Base-by-base conservation (phyloP, 2,113 vertebrate genomes). In the Ochotona princeps region DNA sequence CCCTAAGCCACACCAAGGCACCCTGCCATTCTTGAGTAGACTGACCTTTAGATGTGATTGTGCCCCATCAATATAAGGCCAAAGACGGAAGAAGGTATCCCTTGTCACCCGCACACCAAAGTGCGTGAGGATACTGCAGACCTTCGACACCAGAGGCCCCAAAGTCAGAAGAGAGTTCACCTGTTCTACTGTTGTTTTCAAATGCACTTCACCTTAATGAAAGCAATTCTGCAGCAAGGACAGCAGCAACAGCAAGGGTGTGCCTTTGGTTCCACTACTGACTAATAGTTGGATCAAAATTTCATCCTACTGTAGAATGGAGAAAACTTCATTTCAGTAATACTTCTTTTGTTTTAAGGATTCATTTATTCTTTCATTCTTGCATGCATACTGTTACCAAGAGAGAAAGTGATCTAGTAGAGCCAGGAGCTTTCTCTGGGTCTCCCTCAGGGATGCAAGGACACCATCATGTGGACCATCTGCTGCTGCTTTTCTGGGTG, bases 1-100 rank as follows among this genome's bases (percentile, higher is more conserved):
- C 51, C 61, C 32, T 17, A 26, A 6, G 10, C 0, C 7, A 30
- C 5, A 3, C 14, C 47, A 26, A 13, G 65, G 35, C 12, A 15
- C 1, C 1, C 61, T 0, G 21, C 54, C 38, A 0, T 49, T 8
- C 4, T 0, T 30, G 38, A 54, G 25, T 12, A 23, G 21, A 12
- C 0, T 21, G 28, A 12, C 28, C 57, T n/a, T 30, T 54, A 10
- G 9, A 4, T 2, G 44, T 21, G 7, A n/a, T 66, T 8, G 0
- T 51, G 28, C 78, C n/a, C 65, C 57, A 78, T 20, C 2, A 10
- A 0, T 8, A 1, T n/a, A 70, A 9, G 9, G 8, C 25, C 28
- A n/a, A 28, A 74, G 28, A 2, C 26, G 1, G 11, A 18, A 10
- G 2, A 15, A 21, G 11, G 17, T 8, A 14, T 51, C 38, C 38